Conservation (phyloP, 2,797 vertebrate genomes). For the Morelia viridis region DNA sequence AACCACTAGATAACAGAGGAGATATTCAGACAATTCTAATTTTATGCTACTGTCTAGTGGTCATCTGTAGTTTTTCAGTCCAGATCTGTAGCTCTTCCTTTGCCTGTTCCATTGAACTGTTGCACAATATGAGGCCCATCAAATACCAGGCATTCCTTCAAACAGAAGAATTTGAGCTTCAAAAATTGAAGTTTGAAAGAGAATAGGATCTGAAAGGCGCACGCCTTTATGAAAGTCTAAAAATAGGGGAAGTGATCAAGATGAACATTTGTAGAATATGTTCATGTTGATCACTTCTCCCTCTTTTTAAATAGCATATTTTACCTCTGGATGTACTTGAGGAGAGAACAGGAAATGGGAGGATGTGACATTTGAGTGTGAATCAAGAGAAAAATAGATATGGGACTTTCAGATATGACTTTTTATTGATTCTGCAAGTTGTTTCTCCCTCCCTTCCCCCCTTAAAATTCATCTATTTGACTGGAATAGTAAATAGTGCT, state of each 20-base stretch:
- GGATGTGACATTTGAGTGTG: not conserved
- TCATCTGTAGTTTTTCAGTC: not conserved
- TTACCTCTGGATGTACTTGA: not conserved
- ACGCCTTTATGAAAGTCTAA: not conserved
- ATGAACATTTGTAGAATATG: not conserved
- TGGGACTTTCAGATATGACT: not conserved
- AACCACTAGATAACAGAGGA: not conserved
- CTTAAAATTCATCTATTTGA: conserved; percentile 11
- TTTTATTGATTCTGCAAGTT: not conserved
- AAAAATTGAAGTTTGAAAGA: not conserved
- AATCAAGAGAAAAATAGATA: not conserved
- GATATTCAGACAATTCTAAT: not conserved
- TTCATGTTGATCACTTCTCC: not conserved
- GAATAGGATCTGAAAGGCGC: not conserved
- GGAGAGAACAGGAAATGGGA: not conserved
- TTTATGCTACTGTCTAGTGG: not conserved
- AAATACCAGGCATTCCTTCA: not conserved
- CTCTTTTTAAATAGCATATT: not conserved
- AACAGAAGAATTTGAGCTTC: not conserved
- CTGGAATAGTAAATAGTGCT: conserved; percentile 16
- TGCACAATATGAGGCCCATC: not conserved
- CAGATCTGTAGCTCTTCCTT: not conserved
- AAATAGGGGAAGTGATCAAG: not conserved
- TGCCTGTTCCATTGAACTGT: not conserved
- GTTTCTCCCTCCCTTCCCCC: not conserved